These are phyloP conservation scores for Mesocricetus auratus DNA, from an alignment of 2,113 vertebrate genomes.

Conservation along the genomic window DNA sequence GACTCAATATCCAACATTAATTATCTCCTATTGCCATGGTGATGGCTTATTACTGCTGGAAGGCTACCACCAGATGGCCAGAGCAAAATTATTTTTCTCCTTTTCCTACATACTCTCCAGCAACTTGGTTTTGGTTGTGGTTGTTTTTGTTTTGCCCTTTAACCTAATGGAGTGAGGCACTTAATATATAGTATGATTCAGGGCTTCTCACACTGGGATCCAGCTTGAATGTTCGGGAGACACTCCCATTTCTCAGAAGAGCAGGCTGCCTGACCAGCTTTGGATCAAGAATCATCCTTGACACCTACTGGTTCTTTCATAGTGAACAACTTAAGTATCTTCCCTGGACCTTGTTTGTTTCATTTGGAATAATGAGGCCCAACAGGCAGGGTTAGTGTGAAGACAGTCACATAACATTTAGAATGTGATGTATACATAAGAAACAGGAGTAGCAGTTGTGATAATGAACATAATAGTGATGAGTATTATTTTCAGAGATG, in stretches of 20 bases:
- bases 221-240: background rate
- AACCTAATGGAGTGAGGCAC: background rate
- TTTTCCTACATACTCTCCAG: conserved; percentile 14
- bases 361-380: background rate
- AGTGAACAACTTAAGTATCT: conserved; percentile 25
- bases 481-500: conserved; percentile 51
- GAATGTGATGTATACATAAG: background rate
- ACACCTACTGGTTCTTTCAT: background rate
- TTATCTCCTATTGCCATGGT: conserved; percentile 69
- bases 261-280: background rate
- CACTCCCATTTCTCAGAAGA: conserved; percentile 12
- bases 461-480: conserved; percentile 24
- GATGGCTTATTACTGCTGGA: conserved; percentile 63
- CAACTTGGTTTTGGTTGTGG: background rate
- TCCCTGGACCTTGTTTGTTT: conserved; percentile 1
- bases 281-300: conserved; percentile 29
- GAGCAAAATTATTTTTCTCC: conserved; percentile 45
- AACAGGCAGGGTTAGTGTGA: background rate
- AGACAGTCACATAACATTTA: background rate
- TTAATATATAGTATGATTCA: background rate
- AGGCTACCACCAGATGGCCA: conserved; percentile 66
- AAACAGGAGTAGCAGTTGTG: background rate
- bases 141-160: background rate
- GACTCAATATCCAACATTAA: conserved; percentile 75
- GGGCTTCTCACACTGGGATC: background rate